These are phyloP conservation scores for Potamarius usumacintae DNA, from an alignment of 2,113 vertebrate genomes.

Conservation along the genomic window DNA sequence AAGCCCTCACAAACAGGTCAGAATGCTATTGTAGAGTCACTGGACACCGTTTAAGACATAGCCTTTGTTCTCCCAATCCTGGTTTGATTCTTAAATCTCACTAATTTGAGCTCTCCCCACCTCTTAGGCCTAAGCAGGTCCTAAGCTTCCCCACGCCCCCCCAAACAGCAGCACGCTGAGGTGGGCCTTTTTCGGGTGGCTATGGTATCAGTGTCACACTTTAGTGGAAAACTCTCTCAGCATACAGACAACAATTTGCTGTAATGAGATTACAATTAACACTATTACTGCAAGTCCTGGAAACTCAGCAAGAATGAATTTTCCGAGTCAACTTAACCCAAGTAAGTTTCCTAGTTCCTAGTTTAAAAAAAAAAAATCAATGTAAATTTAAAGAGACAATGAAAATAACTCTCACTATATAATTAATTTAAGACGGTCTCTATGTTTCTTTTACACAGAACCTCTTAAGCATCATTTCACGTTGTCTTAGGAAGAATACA, in stretches of 20 bases:
- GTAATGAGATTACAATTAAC: constrained; percentile 37
- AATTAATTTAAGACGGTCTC: not conserved
- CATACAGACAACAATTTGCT: constrained; percentile 21
- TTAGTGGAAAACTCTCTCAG: constrained; percentile 71
- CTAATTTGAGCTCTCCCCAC: constrained; percentile 50
- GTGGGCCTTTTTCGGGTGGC: constrained; percentile 49
- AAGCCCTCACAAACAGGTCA: constrained; percentile 23
- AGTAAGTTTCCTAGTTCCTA: no score
- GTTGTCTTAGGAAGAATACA: not conserved
- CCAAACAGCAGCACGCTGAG: constrained; percentile 61
- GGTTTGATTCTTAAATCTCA: constrained; percentile 41
- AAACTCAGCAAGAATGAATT: not conserved
- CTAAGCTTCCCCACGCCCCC: constrained; percentile 56
- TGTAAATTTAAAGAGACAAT: not conserved
- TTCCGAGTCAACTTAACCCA: not conserved
- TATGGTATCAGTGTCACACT: constrained; percentile 73
- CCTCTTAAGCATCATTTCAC: not conserved
- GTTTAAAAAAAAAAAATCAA: not conserved
- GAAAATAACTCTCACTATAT: not conserved
- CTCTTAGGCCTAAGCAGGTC: constrained; percentile 59
- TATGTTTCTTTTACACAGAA: not conserved
- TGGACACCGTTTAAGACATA: constrained; percentile 37
- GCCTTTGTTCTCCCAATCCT: constrained; percentile 39
- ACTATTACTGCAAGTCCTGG: not conserved
- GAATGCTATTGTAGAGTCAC: constrained; percentile 33